Percentiles rank a stretch among this genome's conserved stretches.
These are phyloP conservation scores for Urocolius indicus DNA, from an alignment of 2,113 vertebrate genomes.

Conservation along the genomic window DNA sequence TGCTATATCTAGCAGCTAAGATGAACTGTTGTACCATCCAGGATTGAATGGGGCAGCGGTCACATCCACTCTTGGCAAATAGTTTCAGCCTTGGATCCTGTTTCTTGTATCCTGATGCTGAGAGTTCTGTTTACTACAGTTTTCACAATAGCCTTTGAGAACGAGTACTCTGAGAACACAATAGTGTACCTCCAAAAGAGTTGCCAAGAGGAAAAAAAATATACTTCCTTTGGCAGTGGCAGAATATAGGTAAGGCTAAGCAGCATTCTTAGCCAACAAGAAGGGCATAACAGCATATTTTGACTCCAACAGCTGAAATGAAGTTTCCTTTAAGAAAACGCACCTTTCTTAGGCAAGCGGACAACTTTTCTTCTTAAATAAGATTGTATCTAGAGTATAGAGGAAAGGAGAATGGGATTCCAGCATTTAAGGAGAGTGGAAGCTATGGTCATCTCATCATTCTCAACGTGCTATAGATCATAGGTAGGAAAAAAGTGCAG, in stretches of 20 bases:
- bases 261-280: slow-evolving; percentile 19
- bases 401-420: not conserved
- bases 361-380: not conserved
- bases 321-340: not conserved
- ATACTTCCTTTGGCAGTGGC: slow-evolving; percentile 64
- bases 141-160: slow-evolving; percentile 59
- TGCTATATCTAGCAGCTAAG: slow-evolving; percentile 35
- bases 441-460: not conserved
- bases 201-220: slow-evolving; percentile 68
- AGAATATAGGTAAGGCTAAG: slow-evolving; percentile 65
- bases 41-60: slow-evolving; percentile 57
- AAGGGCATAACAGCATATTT: not conserved
- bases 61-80: slow-evolving; percentile 59
- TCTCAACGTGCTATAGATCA: not conserved
- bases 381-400: not conserved
- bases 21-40: slow-evolving; percentile 28
- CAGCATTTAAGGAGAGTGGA: not conserved
- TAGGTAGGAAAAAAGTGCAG: not conserved
- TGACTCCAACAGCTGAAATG: not conserved
- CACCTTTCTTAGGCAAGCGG: not conserved
- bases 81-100: slow-evolving; percentile 53
- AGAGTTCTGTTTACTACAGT: slow-evolving; percentile 66
- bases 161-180: slow-evolving; percentile 68
- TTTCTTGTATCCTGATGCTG: slow-evolving; percentile 60
- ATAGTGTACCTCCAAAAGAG: slow-evolving; percentile 63